Evolutionary conservation across 2,113 vertebrate species (phyloP), one percentile per base, ranked within the genome.

Genomic region (Eretmochelys imbricata): DNA sequence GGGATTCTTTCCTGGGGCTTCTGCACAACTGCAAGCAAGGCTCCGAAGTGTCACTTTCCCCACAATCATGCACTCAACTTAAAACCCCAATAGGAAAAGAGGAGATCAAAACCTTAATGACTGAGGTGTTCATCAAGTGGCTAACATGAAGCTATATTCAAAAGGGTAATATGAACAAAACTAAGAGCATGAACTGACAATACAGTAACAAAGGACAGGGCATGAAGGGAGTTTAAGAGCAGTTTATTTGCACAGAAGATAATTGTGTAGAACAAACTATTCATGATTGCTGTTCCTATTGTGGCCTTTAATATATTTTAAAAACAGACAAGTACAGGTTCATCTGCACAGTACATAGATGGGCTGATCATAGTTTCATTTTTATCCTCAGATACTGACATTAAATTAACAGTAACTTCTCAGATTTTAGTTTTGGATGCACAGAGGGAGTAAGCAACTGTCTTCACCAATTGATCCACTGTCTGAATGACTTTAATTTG

Each of bases 41-140:
- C 85, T 95, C 89, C 57, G 38, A 92, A 57, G 89, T 14, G 5
- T n/a, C 29, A 17, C 46, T 31, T 92, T 93, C 8, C 49, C 20
- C 22, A 46, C 22, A 46, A 20, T 46, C 42, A 31, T 69, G 62
- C 62, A 19, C 62, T 24, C 2, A 8, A 42, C 20, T 88, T 92
- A 84, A 89, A n/a, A 27, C 51, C 10, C 29, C 85, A 7, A 4
- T 29, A 5, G 50, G n/a, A 25, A 7, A 35, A n/a, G n/a, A 19
- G 2, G 19, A 57, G 85, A 10, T n/a, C 16, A 17, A 54, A 80
- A 53, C 76, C 62, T 65, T 80, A 80, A 49, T 80, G 38, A 22
- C 92, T 59, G 2, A 10, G 14, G 85, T 88, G 12, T 42, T 88
- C n/a, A 6, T 2, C 69, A 92, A 5, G 57, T 27, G 54, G 65